These are phyloP conservation scores for Diphyllodes magnificus DNA, from an alignment of 2,113 vertebrate genomes.

Conservation along the genomic window DNA sequence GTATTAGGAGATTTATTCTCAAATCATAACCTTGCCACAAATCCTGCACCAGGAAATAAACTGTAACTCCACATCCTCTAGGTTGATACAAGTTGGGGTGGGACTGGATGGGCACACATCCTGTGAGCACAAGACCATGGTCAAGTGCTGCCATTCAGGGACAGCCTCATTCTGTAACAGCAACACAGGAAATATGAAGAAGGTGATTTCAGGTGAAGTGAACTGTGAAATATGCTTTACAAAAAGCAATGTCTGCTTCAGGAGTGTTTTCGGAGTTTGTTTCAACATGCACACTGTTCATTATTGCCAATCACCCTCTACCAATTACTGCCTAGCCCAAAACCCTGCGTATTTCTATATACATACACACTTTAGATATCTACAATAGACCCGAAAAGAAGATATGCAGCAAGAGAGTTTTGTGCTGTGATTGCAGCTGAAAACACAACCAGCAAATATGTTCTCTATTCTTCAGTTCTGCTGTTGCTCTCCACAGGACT, in stretches of 20 bases:
- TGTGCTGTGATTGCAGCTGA: background rate
- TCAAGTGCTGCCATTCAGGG: background rate
- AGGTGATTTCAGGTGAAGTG: background rate
- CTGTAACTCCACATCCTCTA: background rate
- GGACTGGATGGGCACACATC: background rate
- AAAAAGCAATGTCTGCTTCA: background rate
- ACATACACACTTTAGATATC: rapidly evolving
- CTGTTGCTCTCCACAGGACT: background rate
- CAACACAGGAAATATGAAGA: background rate
- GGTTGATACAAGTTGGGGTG: background rate
- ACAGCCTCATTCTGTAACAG: background rate
- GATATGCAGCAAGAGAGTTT: background rate
- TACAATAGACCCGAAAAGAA: background rate
- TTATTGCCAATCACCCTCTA: background rate
- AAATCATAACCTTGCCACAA: background rate
- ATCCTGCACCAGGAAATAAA: background rate
- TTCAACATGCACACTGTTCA: background rate
- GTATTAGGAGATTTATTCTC: background rate
- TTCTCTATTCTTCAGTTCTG: background rate
- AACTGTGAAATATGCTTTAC: background rate
- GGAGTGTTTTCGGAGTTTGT: background rate
- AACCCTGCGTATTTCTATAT: background rate
- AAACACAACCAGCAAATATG: background rate
- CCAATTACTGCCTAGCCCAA: background rate
- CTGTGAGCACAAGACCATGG: background rate